phyloP scores from a whole-genome alignment of 2,797 vertebrate genomes.

The Orientallactaga sibirica region DNA sequence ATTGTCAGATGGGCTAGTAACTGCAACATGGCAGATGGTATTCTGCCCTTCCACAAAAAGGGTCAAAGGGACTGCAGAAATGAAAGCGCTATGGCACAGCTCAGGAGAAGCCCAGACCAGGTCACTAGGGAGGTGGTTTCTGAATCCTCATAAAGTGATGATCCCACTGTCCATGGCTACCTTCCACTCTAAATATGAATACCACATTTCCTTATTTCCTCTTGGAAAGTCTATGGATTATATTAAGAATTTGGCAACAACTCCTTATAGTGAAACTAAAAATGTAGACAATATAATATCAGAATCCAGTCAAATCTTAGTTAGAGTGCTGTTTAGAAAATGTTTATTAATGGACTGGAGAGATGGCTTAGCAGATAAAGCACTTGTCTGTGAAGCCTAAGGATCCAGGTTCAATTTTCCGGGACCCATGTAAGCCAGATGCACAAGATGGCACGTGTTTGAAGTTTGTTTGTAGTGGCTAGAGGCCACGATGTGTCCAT shows the following conservation, averaged over 20 bases:
- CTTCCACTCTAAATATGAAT: slow-evolving; percentile 43
- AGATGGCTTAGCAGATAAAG: too few species aligned
- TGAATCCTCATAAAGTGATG: slow-evolving; percentile 20
- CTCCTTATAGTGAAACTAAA: slow-evolving; percentile 18
- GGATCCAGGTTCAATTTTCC: too few species aligned
- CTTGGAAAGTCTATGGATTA: slow-evolving; percentile 13
- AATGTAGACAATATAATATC: slow-evolving; percentile 19
- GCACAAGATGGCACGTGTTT: too few species aligned
- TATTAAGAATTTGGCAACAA: slow-evolving; percentile 22
- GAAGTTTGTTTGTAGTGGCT: too few species aligned
- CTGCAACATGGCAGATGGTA: not conserved
- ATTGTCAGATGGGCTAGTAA: not conserved
- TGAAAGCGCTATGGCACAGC: not conserved
- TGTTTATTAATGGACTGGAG: not conserved
- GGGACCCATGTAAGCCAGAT: too few species aligned
- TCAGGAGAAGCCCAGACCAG: not conserved
- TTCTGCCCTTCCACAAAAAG: not conserved
- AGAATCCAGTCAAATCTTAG: not conserved
- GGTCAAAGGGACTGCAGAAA: not conserved
- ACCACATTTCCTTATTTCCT: slow-evolving; percentile 38
- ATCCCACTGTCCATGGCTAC: not conserved
- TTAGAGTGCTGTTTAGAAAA: slow-evolving; percentile 48
- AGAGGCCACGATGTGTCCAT: too few species aligned
- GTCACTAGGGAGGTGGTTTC: not conserved
- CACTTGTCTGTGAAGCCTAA: too few species aligned